phyloP scores from a whole-genome alignment of 2,113 vertebrate genomes.

The Holacanthus passer region DNA sequence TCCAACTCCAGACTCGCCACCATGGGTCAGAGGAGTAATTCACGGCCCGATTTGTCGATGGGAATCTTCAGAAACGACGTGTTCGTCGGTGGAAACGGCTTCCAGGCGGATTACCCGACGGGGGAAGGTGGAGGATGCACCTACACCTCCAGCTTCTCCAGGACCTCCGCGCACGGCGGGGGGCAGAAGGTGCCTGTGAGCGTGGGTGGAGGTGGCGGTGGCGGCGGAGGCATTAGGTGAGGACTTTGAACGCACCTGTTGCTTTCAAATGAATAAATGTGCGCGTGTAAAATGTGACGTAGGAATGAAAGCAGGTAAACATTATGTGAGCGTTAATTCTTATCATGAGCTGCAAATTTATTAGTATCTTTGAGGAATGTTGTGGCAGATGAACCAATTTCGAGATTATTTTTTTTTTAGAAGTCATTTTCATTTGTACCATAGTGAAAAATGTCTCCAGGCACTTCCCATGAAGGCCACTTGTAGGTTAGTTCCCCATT shows the following conservation, averaged over 20 bases:
- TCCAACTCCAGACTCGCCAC: constrained; percentile 55
- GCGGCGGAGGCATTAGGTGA: constrained; percentile 56
- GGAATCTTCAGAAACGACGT: constrained; percentile 50
- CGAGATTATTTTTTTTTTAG: too few species aligned
- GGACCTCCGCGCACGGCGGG: constrained; percentile 66
- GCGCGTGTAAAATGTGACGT: neutral
- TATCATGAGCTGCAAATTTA: too few species aligned
- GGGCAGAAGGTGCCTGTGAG: constrained; percentile 29
- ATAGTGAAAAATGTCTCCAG: neutral
- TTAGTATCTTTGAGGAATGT: too few species aligned
- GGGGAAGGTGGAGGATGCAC: constrained; percentile 48
- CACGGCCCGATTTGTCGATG: constrained; percentile 73
- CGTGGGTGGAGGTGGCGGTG: constrained; percentile 4
- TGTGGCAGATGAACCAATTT: too few species aligned
- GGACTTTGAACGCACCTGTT: constrained; percentile 47
- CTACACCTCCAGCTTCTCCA: constrained; percentile 51
- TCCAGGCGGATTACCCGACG: constrained; percentile 30
- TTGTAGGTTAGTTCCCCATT: neutral
- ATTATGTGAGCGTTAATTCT: too few species aligned
- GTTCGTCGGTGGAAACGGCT: constrained; percentile 67
- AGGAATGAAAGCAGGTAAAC: too few species aligned
- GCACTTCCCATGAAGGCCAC: neutral
- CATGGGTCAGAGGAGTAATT: constrained; percentile 65
- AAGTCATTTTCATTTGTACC: neutral
- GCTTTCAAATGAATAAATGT: neutral